These are phyloP conservation scores for Gallinago stenura DNA, from an alignment of 2,797 vertebrate species.

Conservation along the genomic window DNA sequence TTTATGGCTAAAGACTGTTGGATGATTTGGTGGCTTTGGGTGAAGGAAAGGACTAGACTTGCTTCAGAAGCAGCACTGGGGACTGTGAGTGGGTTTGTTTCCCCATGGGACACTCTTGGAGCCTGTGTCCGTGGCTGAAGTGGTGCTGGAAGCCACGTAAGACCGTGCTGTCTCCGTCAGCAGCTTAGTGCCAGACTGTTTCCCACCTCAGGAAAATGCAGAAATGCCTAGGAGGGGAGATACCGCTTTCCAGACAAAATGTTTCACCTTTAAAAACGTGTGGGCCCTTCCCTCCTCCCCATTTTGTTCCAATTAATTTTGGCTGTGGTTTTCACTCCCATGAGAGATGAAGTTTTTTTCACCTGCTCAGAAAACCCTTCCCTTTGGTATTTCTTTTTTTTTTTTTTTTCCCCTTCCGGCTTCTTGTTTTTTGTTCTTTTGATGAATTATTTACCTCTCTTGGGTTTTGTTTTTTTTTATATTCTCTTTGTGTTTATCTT, in stretches of 20 bases:
- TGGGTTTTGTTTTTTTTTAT: not conserved
- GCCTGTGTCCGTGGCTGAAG: not conserved
- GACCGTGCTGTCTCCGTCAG: not conserved
- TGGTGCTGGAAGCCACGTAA: not conserved
- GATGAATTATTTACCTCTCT: conserved; percentile 57
- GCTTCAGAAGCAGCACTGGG: not conserved
- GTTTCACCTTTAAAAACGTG: not conserved
- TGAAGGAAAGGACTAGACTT: not conserved
- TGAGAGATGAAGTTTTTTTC: not conserved
- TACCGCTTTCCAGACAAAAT: not conserved
- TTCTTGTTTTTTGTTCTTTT: conserved; percentile 12
- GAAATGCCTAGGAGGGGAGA: not conserved
- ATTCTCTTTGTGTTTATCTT: conserved; percentile 59
- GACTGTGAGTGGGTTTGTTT: not conserved
- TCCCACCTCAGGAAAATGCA: not conserved
- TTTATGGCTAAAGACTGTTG: fast-evolving
- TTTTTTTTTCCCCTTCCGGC: not conserved
- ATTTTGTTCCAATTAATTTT: not conserved
- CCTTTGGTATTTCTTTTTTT: not conserved
- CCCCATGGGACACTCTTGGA: too few relatives aligned
- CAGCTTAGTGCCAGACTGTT: not conserved
- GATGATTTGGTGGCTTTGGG: not conserved
- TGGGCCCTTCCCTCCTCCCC: fast-evolving
- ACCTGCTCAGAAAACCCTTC: not conserved
- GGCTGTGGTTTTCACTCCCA: not conserved